Percentiles rank a stretch among this genome's conserved stretches.
Conservation (phyloP, 2,797 vertebrate genomes). For the Cuculus canorus region DNA sequence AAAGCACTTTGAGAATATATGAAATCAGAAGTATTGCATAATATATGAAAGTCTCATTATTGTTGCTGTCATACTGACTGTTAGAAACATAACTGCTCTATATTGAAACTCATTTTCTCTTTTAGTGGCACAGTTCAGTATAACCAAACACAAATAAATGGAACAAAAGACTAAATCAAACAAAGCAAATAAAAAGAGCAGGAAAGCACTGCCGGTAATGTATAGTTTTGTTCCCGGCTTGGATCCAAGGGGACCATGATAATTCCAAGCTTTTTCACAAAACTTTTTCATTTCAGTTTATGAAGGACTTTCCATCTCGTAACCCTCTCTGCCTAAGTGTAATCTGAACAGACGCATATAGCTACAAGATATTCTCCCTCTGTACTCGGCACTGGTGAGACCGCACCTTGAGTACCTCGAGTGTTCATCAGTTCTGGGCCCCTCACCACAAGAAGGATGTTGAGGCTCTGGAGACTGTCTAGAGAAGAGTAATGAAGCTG, state of each 20-base stretch:
- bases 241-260: background rate
- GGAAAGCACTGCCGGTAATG: accelerated
- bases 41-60: background rate
- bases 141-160: background rate
- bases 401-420: too few relatives aligned
- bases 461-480: too few relatives aligned
- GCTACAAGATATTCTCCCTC: too few relatives aligned
- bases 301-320: background rate
- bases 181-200: background rate
- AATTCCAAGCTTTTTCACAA: background rate
- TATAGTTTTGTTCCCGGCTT: background rate
- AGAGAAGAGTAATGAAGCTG: too few relatives aligned
- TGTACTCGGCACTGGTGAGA: too few relatives aligned
- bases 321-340: background rate
- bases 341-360: background rate
- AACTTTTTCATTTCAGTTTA: background rate
- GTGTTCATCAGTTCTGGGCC: too few relatives aligned
- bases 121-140: background rate
- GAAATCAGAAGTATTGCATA: background rate
- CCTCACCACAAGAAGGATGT: too few relatives aligned
- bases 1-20: background rate
- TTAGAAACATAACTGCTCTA: background rate
- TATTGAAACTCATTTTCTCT: background rate
- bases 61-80: background rate
- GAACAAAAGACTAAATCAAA: background rate